Evolutionary conservation across 2,113 vertebrate species (phyloP).

Genomic region (Oryzias javanicus): DNA sequence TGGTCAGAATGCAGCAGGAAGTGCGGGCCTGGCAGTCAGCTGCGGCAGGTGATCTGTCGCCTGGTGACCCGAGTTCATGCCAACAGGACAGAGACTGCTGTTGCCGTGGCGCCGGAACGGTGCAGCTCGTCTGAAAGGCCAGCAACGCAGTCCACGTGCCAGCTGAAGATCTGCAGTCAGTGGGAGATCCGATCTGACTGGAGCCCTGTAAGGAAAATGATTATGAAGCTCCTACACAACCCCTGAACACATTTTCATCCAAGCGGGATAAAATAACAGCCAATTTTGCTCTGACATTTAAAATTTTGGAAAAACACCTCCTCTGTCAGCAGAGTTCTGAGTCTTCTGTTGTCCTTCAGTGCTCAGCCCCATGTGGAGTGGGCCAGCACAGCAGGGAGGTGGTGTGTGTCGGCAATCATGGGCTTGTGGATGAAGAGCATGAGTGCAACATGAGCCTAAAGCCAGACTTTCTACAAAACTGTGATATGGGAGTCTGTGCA

Average conservation of each 20-base stretch:
- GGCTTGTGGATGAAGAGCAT: constrained; percentile 84
- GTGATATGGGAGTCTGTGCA: constrained; percentile 91
- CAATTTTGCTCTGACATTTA: neutral
- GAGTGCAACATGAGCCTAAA: constrained; percentile 92
- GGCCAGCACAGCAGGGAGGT: constrained; percentile 89
- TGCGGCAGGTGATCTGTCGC: constrained; percentile 89
- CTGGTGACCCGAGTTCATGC: constrained; percentile 78
- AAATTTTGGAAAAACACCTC: no score
- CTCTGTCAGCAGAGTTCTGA: neutral
- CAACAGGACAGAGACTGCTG: constrained; percentile 66
- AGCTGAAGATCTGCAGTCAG: constrained; percentile 96
- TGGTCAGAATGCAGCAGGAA: constrained; percentile 95
- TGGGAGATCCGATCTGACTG: constrained; percentile 92
- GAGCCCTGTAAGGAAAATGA: constrained; percentile 81
- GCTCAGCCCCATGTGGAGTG: constrained; percentile 91
- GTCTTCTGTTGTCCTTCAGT: constrained; percentile 68
- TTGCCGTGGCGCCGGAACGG: constrained; percentile 77
- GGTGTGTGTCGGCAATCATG: constrained; percentile 89
- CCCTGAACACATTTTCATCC: neutral
- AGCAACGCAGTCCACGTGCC: constrained; percentile 85
- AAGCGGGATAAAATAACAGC: neutral
- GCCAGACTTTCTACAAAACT: constrained; percentile 87
- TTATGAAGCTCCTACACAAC: no score
- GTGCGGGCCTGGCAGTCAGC: constrained; percentile 89
- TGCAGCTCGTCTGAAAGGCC: constrained; percentile 85